Base-by-base conservation (phyloP, 2,797 vertebrate species). In the Halcyon leucocephala region DNA sequence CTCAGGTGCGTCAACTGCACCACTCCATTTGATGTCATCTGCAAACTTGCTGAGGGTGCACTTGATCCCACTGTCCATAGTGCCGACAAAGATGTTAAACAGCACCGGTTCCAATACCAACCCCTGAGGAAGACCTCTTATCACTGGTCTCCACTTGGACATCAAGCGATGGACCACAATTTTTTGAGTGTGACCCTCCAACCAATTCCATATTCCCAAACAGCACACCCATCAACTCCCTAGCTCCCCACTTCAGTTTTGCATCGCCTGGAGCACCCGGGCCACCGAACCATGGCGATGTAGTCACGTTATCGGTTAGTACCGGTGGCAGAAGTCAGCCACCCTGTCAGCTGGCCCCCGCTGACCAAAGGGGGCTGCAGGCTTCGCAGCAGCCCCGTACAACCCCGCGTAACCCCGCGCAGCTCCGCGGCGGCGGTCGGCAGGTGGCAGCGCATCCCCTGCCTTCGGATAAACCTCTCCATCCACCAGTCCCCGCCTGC, bases 221-320 rank as follows among this genome's bases (percentile, higher is more conserved):
- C 55, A 57, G 13, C 20, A 33, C n/a, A 22, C 55, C n/a, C 55
- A 33, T 33, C 55, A 22, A 57, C 20, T 55, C 54, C n/a, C 13
- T n/a, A n/a, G 21, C 54, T 55, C 29, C 28, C 18, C 52, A 55
- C 5, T 21, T 57, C 22, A 57, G 19, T 22, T 60, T 26, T 61
- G 3, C 21, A 18, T 3, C 26, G 0, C 2, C 44, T 8, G 52
- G 19, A 51, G 52, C 2, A 4, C 5, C 7, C 17, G 21, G 13
- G 12, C 8, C 52, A 31, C 29, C 52, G 24, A 31, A 55, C 41
- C 62, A 4, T 2, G 20, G 39, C 9, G 6, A 17, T 3, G 20
- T 18, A 42, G 42, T 42, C 42, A 42, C 42, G 17, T 42, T 42
- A 42, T 17, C 7, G 42, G 42, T 42, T 42, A 42, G 42, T 18